Evolutionary conservation across 2,888 invertebrate species (phyloP).

Genomic region (Ennomos fuscantarius): DNA sequence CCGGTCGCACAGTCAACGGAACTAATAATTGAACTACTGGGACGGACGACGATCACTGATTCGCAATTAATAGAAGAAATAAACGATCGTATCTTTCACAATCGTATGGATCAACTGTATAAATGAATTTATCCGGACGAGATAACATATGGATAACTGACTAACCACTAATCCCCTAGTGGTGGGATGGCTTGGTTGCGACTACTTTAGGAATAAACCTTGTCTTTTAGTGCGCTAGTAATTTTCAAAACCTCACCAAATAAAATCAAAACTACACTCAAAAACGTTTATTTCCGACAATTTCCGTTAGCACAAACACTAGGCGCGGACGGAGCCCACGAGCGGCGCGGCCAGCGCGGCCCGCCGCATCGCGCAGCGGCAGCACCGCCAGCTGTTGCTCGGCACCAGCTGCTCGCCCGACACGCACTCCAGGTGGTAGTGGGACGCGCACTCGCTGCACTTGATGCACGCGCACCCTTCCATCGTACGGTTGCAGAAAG

Average conservation of each 20-base stretch:
- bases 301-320: conserved; percentile 15
- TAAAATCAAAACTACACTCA: conserved; percentile 4
- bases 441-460: conserved; percentile 68
- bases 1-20: no score
- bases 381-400: conserved; percentile 68
- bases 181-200: no score
- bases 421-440: conserved; percentile 72
- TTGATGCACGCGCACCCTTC: conserved; percentile 71
- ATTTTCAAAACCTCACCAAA: not conserved
- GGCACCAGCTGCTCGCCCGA: conserved; percentile 61
- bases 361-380: conserved; percentile 55
- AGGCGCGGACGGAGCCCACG: conserved; percentile 51
- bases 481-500: conserved; percentile 66
- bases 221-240: no score
- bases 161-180: no score
- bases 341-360: conserved; percentile 39
- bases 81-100: no score
- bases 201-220: no score
- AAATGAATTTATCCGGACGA: no score
- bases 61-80: no score
- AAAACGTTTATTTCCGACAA: conserved; percentile 17
- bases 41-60: no score
- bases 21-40: no score
- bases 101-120: no score
- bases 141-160: no score